These are phyloP conservation scores for Standfussiana lucernea DNA, from an alignment of 2,888 invertebrate species.

Conservation along the genomic window DNA sequence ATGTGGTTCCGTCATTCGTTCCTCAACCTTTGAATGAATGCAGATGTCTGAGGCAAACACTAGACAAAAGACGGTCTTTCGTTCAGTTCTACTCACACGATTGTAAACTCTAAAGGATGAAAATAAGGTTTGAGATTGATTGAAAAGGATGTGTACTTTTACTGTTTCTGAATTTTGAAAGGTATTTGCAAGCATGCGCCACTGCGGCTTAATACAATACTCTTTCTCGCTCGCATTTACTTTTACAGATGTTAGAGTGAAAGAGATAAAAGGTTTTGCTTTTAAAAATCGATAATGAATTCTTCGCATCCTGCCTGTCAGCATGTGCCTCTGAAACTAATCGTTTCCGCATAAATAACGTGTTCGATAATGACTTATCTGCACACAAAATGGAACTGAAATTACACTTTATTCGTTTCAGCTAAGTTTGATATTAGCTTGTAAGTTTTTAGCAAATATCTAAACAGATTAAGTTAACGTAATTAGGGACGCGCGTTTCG, in stretches of 20 bases:
- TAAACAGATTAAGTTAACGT: constrained; percentile 66
- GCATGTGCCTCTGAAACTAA: constrained; percentile 88
- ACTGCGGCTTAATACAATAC: constrained; percentile 73
- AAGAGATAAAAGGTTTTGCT: constrained; percentile 73
- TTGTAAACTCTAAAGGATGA: accelerated
- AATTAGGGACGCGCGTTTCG: constrained; percentile 86
- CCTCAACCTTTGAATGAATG: constrained; percentile 70
- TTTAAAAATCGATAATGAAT: constrained; percentile 88
- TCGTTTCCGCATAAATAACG: constrained; percentile 82
- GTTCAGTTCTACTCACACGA: constrained; percentile 7
- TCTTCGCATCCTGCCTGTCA: constrained; percentile 88
- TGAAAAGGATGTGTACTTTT: accelerated
- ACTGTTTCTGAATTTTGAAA: constrained; percentile 2
- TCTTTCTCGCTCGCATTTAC: constrained; percentile 68
- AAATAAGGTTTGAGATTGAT: constrained; percentile 17
- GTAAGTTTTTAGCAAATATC: constrained; percentile 50
- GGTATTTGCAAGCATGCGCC: constrained; percentile 78
- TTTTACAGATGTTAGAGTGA: constrained; percentile 30
- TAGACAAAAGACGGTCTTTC: constrained; percentile 31
- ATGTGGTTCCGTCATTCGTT: constrained; percentile 54
- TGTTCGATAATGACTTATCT: constrained; percentile 66
- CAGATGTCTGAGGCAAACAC: constrained; percentile 67
- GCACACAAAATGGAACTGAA: constrained; percentile 24
- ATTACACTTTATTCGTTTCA: neutral
- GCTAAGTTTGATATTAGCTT: constrained; percentile 49